Percentiles rank a stretch among this genome's conserved stretches.
Conservation (phyloP, 1,140 invertebrate species). For the Parapsyche elsis region DNA sequence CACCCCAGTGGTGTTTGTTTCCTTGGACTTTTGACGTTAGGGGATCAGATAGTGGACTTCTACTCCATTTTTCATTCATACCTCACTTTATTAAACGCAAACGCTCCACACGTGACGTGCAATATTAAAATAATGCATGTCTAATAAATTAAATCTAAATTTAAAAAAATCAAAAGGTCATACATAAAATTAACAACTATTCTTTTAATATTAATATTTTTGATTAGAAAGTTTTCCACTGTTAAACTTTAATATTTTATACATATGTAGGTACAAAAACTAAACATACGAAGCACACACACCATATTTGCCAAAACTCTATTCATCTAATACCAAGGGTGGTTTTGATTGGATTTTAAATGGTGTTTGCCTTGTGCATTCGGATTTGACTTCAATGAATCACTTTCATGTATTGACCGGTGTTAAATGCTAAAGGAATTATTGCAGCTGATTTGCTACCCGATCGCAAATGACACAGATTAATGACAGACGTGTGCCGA, state of each 20-base stretch:
- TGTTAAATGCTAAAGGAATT: slow-evolving; percentile 33
- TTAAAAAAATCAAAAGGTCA: too few relatives aligned
- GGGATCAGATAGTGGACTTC: slow-evolving; percentile 23
- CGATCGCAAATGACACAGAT: slow-evolving; percentile 2
- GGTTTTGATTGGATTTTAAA: slow-evolving; percentile 41
- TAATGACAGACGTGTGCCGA: neutral
- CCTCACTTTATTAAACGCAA: slow-evolving; percentile 9
- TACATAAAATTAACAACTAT: too few relatives aligned
- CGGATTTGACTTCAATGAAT: slow-evolving; percentile 11
- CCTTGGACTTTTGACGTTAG: slow-evolving; percentile 28
- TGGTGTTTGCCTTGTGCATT: slow-evolving; percentile 22
- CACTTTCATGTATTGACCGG: slow-evolving; percentile 30
- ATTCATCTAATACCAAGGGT: slow-evolving; percentile 21
- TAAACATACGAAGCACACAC: neutral
- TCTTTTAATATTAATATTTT: too few relatives aligned
- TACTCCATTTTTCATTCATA: slow-evolving; percentile 24
- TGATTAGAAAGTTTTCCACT: too few relatives aligned
- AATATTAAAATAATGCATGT: too few relatives aligned
- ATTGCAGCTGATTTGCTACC: neutral
- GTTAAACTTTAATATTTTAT: too few relatives aligned
- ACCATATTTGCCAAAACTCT: neutral
- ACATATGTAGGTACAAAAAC: too few relatives aligned
- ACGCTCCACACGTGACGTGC: too few relatives aligned
- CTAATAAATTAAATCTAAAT: too few relatives aligned
- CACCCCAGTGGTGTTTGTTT: slow-evolving; percentile 40